Evolutionary conservation across 2,888 invertebrate genomes (phyloP), one percentile per base, ranked within the genome.

Genomic region (Eristalis pertinax): DNA sequence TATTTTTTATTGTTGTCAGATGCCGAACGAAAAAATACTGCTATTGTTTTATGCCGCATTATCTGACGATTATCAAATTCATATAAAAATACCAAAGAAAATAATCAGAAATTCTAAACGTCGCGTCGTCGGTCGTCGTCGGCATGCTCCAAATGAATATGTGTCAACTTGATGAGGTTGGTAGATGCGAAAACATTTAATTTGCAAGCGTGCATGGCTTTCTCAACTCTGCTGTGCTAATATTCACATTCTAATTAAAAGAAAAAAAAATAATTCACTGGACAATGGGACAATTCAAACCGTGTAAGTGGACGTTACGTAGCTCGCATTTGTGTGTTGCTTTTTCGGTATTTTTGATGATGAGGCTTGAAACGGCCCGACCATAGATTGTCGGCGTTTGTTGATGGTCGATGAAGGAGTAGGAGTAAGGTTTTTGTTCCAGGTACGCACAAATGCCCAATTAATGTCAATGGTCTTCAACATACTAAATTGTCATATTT

Each of bases 101-200:
- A 65, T 35, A 67, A 70, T 70, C 65, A 50, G 56, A 62, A 60
- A 63, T 69, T 67, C 50, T 58, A 58, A 43, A 69, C 19, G 60
- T 58, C 41, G 11, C 35, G 58, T 41, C 32, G 32, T 26, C 26
- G 32, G 32, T 32, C 32, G 32, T 8, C 32, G 32, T 32, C 2
- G 24, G 69, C 64, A 69, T 43, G 70, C 41, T 60, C 58, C 58
- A 56, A 82, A 65, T 70, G 70, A 60, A 82, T 65, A 35, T 76
- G 82, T 60, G 82, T 76, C 82, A 76, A 35, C 58, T 76, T 62
- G 76, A 82, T 81, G 76, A 76, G 76, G 22, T n/a, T 22, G 43
- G 15, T 60, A 41, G 75, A 76, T 76, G 68, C 60, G 26, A 50
- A 19, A 8, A 19, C 32, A 29, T 60, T 69, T 65, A 32, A 76